Base-by-base conservation (phyloP, 2,113 vertebrate species). In the Ptyas mucosa region DNA sequence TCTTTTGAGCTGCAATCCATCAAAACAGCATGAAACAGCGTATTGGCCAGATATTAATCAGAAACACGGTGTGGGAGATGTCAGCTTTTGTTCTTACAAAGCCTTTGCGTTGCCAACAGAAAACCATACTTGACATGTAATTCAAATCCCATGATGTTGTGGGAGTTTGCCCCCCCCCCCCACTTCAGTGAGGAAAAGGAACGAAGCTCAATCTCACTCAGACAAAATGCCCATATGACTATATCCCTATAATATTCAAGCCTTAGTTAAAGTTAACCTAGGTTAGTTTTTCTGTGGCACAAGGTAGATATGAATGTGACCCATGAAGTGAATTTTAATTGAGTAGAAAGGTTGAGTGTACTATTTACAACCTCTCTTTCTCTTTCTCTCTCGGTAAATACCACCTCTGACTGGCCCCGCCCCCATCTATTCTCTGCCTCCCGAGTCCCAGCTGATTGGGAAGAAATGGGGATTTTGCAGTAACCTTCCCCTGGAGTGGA, bases 121-220 rank as follows among this genome's bases (percentile, higher is more conserved):
- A 96, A 96, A 95, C 95, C 94, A 55, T 92, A 94, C 95, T 96
- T 97, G 96, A 97, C 97, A 95, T 97, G 97, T 96, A 96, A 96
- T 97, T 96, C 96, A 95, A 94, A 96, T 96, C 96, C 94, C 94
- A 94, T 91, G 51, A 89, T 90, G 93, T 93, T 75, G 46, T 43
- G 7, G n/a, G 69, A 39, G 1, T 52, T 91, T 55, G 3, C 1
- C n/a, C 15, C 64, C 18, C 34, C 12, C 15, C 6, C 0, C 8
- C 15, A 8, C 8, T 5, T 34, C 64, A 88, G 94, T 95, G 93
- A 94, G 94, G 94, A 95, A 95, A 54, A 89, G 39, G 95, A 96
- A 90, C 0, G 8, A 95, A 95, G 94, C 95, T 21, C 53, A 18
- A 43, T 81, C 75, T 81, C 75, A 43, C 75, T 81, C 34, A 39